Evolutionary conservation across 2,797 vertebrate species (phyloP), one percentile per base, ranked within the genome.

Genomic region (Potorous gilbertii): DNA sequence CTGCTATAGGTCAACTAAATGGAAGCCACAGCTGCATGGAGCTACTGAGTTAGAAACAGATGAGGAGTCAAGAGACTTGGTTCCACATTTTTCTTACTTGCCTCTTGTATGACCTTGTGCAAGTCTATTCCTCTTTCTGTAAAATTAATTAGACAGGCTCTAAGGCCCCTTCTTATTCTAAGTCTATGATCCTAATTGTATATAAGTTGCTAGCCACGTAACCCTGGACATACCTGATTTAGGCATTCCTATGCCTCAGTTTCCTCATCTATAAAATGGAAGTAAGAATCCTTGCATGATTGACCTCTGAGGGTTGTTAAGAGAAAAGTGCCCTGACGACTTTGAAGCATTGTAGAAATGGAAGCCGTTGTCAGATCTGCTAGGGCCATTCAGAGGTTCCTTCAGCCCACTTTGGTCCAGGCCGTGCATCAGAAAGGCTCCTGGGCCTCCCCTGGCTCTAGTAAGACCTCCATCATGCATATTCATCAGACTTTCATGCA

Each of bases 401-500:
- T 55, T 93, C 5, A 8, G 74, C 40, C 50, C 54, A 56, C 27
- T 52, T 74, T 92, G 40, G 93, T 91, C 21, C 59, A 74, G 90
- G 56, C 52, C 54, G 50, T 87, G 62, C 8, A 40, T 87, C 74
- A 18, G 5, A 27, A 24, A 87, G 40, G 40, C 40, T 87, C 40
- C 24, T 56, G 91, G 92, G 24, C 89, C 87, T 66, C 0, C 34
- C 52, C 59, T 93, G 54, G 56, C 50, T 93, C 34, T 40, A 55
- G 56, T 46, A 59, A 59, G 55, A 18, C 90, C 56, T 93, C 54
- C 4, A 1, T 50, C 40, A 57, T 92, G n/a, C 56, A 87, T 54
- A 94, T 55, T 94, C 59, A 95, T 92, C 89, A 93, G 55, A 12
- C 31, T 55, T 81, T 95, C 92, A 74, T 56, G 92, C 66, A 74